Conservation (phyloP, 2,797 vertebrate species). For the Nyctibius grandis region DNA sequence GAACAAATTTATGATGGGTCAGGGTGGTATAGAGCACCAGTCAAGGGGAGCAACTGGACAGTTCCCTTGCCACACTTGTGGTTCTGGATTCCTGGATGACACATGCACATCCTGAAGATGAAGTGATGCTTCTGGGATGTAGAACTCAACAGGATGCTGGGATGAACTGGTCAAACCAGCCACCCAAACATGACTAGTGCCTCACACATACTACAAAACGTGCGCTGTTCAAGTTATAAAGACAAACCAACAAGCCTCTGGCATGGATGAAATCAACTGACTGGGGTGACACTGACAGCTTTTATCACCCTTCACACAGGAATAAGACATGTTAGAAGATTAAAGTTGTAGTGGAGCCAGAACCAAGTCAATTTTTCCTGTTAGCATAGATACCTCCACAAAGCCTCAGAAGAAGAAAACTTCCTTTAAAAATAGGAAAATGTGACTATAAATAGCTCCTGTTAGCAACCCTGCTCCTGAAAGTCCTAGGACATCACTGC, state of each 20-base stretch:
- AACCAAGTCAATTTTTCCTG: background rate
- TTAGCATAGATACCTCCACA: background rate
- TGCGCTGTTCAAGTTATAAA: background rate
- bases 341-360: background rate
- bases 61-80: background rate
- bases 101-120: background rate
- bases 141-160: background rate
- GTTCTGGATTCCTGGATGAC: slow-evolving; percentile 9
- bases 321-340: background rate
- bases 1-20: background rate
- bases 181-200: background rate
- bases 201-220: background rate
- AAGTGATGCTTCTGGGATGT: background rate
- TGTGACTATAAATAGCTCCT: background rate
- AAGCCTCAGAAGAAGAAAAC: background rate
- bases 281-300: background rate
- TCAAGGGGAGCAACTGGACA: background rate
- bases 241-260: background rate
- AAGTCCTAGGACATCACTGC: background rate
- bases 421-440: background rate
- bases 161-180: slow-evolving; percentile 36
- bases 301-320: background rate
- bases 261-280: background rate
- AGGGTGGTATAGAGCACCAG: background rate
- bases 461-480: background rate